Evolutionary conservation across 2,888 invertebrate genomes (phyloP).

Genomic region (Trisateles emortualis): DNA sequence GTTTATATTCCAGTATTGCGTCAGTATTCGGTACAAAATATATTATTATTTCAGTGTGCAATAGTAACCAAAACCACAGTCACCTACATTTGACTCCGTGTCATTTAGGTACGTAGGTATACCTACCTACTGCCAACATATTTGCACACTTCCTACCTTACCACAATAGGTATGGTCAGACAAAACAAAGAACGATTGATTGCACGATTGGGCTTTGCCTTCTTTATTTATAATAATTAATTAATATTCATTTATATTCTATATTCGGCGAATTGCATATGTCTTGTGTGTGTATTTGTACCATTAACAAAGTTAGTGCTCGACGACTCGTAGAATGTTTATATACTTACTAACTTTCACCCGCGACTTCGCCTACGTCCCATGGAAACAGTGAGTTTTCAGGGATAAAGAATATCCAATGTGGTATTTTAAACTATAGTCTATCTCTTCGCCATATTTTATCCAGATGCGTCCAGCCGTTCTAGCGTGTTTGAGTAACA

Average conservation of each 20-base stretch:
- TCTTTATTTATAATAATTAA: constrained; percentile 54
- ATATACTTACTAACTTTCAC: no score
- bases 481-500: no score
- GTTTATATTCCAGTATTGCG: neutral
- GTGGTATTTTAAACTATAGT: no score
- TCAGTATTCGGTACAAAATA: neutral
- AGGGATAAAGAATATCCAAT: no score
- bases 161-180: constrained; percentile 50
- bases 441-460: no score
- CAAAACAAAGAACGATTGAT: constrained; percentile 66
- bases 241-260: constrained; percentile 75
- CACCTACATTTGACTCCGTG: constrained; percentile 41
- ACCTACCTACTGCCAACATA: constrained; percentile 16
- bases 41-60: constrained; percentile 15
- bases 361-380: no score
- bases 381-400: no score
- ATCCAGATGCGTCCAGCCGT: no score
- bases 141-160: constrained; percentile 55
- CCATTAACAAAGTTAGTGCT: no score
- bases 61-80: constrained; percentile 44
- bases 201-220: constrained; percentile 58
- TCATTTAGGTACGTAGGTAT: constrained; percentile 25
- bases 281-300: constrained; percentile 70
- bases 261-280: constrained; percentile 74
- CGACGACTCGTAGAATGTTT: no score